These are phyloP conservation scores for Caenorhabditis becei DNA, from an alignment of 2,888 invertebrate genomes.

Conservation along the genomic window DNA sequence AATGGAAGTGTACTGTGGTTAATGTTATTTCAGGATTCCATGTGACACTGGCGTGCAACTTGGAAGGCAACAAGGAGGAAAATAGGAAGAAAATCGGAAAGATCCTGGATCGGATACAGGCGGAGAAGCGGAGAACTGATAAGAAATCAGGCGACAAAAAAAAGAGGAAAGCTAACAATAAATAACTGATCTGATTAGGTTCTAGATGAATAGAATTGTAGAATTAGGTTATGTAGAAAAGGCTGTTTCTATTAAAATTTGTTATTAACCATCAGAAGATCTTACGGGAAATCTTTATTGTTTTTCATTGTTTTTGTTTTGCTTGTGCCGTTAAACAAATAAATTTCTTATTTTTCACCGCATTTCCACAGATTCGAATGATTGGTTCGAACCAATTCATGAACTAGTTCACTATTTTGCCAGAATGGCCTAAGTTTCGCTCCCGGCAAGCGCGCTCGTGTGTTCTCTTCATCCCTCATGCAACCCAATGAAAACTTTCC, in stretches of 20 bases:
- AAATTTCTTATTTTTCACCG: not conserved
- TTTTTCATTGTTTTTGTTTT: not conserved
- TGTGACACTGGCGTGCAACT: slow-evolving; percentile 57
- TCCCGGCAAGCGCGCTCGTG: no score
- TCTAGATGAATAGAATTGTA: no score
- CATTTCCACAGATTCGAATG: no score
- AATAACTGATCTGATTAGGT: no score
- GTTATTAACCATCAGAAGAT: not conserved
- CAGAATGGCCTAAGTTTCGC: no score
- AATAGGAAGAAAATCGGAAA: slow-evolving; percentile 60
- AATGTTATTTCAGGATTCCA: slow-evolving; percentile 65
- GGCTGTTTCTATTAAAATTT: no score
- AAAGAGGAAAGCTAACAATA: slow-evolving; percentile 27
- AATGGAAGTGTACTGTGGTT: no score
- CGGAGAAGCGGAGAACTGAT: slow-evolving; percentile 41
- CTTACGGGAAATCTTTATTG: not conserved
- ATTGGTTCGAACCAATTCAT: no score
- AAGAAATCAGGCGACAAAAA: slow-evolving; percentile 19
- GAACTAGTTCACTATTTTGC: no score
- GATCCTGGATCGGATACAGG: slow-evolving; percentile 57
- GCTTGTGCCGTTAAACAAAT: not conserved
- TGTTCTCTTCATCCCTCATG: no score
- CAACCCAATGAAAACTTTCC: no score
- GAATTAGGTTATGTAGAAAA: not conserved
- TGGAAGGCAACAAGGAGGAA: slow-evolving; percentile 57